Evolutionary conservation across 30 jellyfish, hydroid and myxozoan genomes (phyloP), one percentile per base, ranked within the genome.

Genomic region (Hydra vulgaris): DNA sequence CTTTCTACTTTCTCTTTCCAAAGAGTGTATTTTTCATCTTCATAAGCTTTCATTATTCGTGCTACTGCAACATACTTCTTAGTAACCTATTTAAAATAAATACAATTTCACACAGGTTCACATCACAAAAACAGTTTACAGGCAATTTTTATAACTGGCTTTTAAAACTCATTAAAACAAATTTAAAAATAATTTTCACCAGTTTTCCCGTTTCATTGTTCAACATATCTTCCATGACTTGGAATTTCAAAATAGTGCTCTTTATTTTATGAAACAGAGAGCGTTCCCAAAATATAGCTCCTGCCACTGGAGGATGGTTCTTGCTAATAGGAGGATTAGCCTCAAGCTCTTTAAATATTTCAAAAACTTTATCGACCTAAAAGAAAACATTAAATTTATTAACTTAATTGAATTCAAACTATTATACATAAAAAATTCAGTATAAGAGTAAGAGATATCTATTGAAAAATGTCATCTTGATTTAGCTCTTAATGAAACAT

Each of bases 271-370:
- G 89, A 71, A 91, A 91, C 68, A 91, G 71, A 0, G 96, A 91
- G 27, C 98, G 73, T 78, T 91, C 98, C 98, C 98, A 91, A 83
- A 86, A 79, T 26, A 91, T 87, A 19, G 98, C 95, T 16, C 98
- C 98, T 20, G 98, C 98, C 1, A 86, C 89, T 20, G 96, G 98
- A 0, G 98, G 98, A 26, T 91, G 96, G 82, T 86, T 86, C 69
- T 91, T 91, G 24, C 87, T 66, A 20, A 91, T 26, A 15, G 98
- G 98, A 7, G 98, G 98, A 25, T 82, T 27, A 0, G 56, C 74
- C 23, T 84, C 89, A 56, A 79, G 66, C 22, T 87, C 87, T 23
- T 83, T 78, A 81, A 91, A 91, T 89, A 86, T 83, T 26, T 91
- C 95, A 70, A 23, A 72, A 1, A 85, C 95, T 74, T 86, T 94